phyloP scores from a whole-genome alignment of 2,113 vertebrate species.

The Gila orcuttii region DNA sequence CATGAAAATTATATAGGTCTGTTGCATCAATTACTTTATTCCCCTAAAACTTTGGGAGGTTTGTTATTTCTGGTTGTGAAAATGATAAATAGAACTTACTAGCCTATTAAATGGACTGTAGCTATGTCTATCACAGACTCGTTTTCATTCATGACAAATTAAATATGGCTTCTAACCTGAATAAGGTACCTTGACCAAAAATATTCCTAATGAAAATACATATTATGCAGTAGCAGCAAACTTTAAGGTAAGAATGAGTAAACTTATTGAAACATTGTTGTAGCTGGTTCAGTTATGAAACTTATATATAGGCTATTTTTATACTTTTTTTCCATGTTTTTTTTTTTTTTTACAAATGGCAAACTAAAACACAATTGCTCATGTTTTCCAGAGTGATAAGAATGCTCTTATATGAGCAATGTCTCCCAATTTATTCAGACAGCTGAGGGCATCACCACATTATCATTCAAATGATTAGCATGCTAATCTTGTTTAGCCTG shows the following conservation, averaged over 20 bases:
- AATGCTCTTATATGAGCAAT: slow-evolving; percentile 66
- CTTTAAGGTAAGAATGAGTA: not conserved
- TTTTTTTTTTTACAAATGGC: not conserved
- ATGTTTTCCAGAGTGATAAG: slow-evolving; percentile 38
- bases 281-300: not conserved
- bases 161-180: not conserved
- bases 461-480: slow-evolving; percentile 83
- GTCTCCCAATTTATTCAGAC: slow-evolving; percentile 74
- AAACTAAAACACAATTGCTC: slow-evolving; percentile 41
- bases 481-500: slow-evolving; percentile 79
- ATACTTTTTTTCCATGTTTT: slow-evolving; percentile 1
- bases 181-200: not conserved
- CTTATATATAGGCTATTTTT: not conserved
- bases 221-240: not conserved
- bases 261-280: slow-evolving; percentile 5
- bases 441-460: slow-evolving; percentile 75
- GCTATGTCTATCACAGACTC: not conserved
- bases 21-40: not conserved
- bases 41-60: not conserved
- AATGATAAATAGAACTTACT: not conserved
- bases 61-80: not conserved
- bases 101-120: not conserved
- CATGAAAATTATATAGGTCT: not conserved
- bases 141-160: not conserved
- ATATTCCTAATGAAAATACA: not conserved